phyloP scores from a whole-genome alignment of 2,888 invertebrate species.

The Scrobipalpa costella region DNA sequence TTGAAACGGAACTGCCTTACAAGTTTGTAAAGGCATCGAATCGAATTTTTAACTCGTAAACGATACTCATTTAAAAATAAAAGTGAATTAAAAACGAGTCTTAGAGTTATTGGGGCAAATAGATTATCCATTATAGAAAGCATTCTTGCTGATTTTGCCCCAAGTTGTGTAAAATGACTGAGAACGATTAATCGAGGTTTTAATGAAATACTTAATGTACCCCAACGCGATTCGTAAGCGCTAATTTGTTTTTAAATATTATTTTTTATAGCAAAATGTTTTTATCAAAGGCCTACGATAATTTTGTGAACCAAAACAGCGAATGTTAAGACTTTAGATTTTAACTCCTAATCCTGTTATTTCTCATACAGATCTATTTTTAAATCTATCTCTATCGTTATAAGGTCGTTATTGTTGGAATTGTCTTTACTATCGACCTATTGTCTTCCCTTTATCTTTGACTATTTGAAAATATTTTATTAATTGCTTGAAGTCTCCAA shows the following conservation, averaged over 20 bases:
- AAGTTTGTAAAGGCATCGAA: neutral
- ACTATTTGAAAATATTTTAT: slow-evolving; percentile 7
- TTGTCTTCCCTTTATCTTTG: slow-evolving; percentile 25
- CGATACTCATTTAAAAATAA: neutral
- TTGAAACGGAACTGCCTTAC: neutral
- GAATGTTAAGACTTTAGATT: slow-evolving; percentile 54
- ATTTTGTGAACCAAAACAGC: slow-evolving; percentile 48
- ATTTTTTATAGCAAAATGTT: slow-evolving; percentile 9
- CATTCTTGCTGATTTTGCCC: no score
- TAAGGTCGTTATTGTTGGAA: slow-evolving; percentile 32
- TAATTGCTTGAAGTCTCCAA: neutral
- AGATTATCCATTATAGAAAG: neutral
- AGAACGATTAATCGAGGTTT: no score
- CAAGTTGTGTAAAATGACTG: no score
- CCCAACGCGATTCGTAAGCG: neutral
- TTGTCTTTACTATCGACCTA: slow-evolving; percentile 13
- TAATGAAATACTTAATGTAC: neutral
- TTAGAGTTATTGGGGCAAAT: neutral
- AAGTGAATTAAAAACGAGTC: neutral
- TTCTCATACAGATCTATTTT: slow-evolving; percentile 50
- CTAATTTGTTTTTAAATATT: neutral
- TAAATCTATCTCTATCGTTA: slow-evolving; percentile 46
- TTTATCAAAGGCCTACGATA: slow-evolving; percentile 37
- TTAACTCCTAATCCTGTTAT: slow-evolving; percentile 41
- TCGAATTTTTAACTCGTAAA: neutral